Percentiles rank a stretch among this genome's conserved stretches.
Conservation (phyloP, 2,113 vertebrate species). For the Hassar affinis region DNA sequence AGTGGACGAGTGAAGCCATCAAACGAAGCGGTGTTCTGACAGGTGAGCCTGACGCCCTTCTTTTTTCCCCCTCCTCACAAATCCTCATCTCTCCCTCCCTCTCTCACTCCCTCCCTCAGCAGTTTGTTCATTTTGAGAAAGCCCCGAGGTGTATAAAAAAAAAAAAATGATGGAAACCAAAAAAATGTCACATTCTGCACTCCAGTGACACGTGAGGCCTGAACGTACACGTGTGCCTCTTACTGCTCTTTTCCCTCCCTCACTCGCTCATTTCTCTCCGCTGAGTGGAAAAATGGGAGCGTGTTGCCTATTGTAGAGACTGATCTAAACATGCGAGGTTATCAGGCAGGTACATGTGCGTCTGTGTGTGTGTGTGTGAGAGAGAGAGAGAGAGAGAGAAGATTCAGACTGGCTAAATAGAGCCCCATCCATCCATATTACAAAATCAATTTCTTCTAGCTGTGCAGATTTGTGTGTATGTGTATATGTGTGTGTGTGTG, state of each 20-base stretch:
- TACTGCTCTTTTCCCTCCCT: not conserved
- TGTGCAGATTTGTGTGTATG: conserved; percentile 32
- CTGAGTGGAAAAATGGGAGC: conserved; percentile 40
- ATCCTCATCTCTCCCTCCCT: not conserved
- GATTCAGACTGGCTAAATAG: conserved; percentile 62
- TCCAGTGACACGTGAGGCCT: conserved; percentile 23
- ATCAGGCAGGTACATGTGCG: conserved; percentile 70
- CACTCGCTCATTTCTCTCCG: conserved; percentile 5
- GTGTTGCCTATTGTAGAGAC: conserved; percentile 55
- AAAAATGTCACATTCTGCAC: conserved; percentile 23
- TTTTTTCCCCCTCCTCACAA: not conserved
- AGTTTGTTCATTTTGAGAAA: conserved; percentile 47
- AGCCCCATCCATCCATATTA: conserved; percentile 43
- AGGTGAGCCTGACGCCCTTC: conserved; percentile 59
- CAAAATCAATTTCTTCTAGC: conserved; percentile 45
- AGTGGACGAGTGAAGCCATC: conserved; percentile 54
- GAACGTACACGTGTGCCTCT: conserved; percentile 16
- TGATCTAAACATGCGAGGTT: conserved; percentile 61
- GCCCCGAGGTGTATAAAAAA: conserved; percentile 42
- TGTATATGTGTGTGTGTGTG: conserved; percentile 13
- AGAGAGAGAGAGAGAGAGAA: conserved; percentile 40
- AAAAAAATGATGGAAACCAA: not conserved
- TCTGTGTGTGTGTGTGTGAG: conserved; percentile 34
- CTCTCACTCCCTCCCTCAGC: not conserved
- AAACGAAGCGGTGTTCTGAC: conserved; percentile 50